Percentiles rank a stretch among this genome's conserved stretches.
These are phyloP conservation scores for Sander lucioperca DNA, from an alignment of 2,113 vertebrate species.

Conservation along the genomic window DNA sequence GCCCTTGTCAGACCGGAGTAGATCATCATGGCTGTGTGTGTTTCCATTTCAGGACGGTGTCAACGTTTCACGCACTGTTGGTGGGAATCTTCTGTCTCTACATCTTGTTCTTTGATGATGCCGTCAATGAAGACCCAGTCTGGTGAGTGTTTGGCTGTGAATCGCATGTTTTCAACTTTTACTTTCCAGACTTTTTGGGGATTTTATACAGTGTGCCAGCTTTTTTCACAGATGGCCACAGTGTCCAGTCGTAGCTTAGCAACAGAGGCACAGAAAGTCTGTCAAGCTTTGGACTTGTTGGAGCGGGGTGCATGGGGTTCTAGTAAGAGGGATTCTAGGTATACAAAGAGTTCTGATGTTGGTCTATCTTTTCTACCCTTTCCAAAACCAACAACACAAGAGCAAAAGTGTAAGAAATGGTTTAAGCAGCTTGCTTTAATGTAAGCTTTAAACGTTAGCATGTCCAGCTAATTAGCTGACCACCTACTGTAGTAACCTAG, in stretches of 20 bases:
- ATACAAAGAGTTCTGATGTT: too few species aligned
- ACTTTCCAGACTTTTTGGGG: not conserved
- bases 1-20: not conserved
- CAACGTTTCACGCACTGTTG: conserved; percentile 93
- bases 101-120: conserved; percentile 92
- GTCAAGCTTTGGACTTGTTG: conserved; percentile 2
- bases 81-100: conserved; percentile 93
- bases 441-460: not conserved
- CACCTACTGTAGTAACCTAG: not conserved
- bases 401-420: not conserved
- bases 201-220: not conserved
- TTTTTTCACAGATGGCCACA: not conserved
- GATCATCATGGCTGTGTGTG: conserved; percentile 1
- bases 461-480: not conserved
- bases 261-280: not conserved
- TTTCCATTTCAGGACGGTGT: conserved; percentile 90
- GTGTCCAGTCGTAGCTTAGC: not conserved
- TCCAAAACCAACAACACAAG: not conserved
- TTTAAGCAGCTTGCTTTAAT: not conserved
- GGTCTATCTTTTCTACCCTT: not conserved
- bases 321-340: not conserved
- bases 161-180: not conserved
- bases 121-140: conserved; percentile 90
- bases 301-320: not conserved
- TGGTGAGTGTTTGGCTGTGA: conserved; percentile 88